Percentiles rank a stretch among this genome's conserved stretches.
Evolutionary conservation across 2,797 vertebrate species (phyloP).

Genomic region (Clarias fuscus): DNA sequence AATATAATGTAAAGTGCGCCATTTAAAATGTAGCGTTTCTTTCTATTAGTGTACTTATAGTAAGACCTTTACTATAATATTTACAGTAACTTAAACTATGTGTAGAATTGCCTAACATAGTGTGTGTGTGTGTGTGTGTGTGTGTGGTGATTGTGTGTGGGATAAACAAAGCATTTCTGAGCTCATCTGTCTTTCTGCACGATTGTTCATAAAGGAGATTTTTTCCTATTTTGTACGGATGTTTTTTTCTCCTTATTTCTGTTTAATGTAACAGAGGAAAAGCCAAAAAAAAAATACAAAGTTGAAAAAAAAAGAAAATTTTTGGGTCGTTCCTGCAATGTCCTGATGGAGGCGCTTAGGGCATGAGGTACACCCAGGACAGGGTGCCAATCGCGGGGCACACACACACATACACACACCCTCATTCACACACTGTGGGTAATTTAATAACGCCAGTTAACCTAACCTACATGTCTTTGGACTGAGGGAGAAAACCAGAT

Average conservation of each 20-base stretch:
- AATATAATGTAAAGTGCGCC: neutral
- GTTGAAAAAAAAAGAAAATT: neutral
- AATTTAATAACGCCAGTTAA: too few species aligned
- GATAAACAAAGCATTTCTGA: too few species aligned
- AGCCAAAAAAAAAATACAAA: neutral
- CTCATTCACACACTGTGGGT: too few species aligned
- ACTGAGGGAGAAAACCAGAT: too few species aligned
- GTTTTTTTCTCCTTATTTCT: conserved; percentile 51
- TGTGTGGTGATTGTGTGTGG: neutral
- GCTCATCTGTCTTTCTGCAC: neutral
- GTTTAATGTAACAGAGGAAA: conserved; percentile 51
- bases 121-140: neutral
- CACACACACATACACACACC: too few species aligned
- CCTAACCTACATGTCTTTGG: too few species aligned
- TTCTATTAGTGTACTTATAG: neutral
- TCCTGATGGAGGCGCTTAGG: conserved; percentile 56
- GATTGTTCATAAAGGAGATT: conserved; percentile 62
- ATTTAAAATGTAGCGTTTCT: neutral
- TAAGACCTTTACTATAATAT: neutral
- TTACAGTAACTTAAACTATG: neutral
- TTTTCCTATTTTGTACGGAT: conserved; percentile 51
- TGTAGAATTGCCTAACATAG: neutral
- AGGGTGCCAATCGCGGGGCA: too few species aligned
- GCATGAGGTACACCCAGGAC: too few species aligned
- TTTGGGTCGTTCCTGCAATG: conserved; percentile 35